A percentile compares a stretch with the other conserved stretches of the same genome.
Conservation (phyloP, 2,113 vertebrate species). For the Thryonomys swinderianus region DNA sequence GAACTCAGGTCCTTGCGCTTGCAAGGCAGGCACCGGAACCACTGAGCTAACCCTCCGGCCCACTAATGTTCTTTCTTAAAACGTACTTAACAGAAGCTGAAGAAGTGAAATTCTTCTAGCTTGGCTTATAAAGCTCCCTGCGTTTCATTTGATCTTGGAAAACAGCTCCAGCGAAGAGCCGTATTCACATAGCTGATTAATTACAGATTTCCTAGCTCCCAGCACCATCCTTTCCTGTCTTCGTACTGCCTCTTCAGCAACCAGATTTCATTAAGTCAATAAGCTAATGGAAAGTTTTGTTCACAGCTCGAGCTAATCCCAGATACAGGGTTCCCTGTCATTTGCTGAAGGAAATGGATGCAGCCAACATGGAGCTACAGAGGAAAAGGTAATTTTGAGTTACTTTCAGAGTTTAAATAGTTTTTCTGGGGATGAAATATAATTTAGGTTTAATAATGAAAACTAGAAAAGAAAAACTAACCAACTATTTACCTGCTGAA, state of each 20-base stretch:
- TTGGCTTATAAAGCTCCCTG: background rate
- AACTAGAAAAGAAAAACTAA: background rate
- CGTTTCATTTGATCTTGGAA: background rate
- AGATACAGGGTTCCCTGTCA: constrained; percentile 91
- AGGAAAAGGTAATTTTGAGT: constrained; percentile 88
- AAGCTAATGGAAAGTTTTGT: constrained; percentile 69
- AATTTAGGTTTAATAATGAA: background rate
- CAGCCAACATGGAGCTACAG: constrained; percentile 90
- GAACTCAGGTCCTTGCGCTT: too few species aligned
- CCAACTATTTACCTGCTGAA: background rate
- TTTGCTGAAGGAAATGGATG: constrained; percentile 91
- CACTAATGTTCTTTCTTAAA: constrained; percentile 8
- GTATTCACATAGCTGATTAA: background rate
- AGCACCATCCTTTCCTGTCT: background rate
- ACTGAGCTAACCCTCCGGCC: too few species aligned
- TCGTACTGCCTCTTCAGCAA: background rate
- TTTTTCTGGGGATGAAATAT: constrained; percentile 16
- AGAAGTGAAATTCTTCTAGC: background rate
- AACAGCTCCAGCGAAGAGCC: background rate
- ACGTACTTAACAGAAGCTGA: constrained; percentile 21
- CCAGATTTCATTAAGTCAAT: background rate
- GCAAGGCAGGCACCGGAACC: too few species aligned
- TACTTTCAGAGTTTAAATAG: background rate
- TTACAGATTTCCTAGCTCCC: background rate
- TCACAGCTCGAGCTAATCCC: constrained; percentile 91